Evolutionary conservation across 2,113 vertebrate species (phyloP).

Genomic region (Lophotis ruficrista): DNA sequence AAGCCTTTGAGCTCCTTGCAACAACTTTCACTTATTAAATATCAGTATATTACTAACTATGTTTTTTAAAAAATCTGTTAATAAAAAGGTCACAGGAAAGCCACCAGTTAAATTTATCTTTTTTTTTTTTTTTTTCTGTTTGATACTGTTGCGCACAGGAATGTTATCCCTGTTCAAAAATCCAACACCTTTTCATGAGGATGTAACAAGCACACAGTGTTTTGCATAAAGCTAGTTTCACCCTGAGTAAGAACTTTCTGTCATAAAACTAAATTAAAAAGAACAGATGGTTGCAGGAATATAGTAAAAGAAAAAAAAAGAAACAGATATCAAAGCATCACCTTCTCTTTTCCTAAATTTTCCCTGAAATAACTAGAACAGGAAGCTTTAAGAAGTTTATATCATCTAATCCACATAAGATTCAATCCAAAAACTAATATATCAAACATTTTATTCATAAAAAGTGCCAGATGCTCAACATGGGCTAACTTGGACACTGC

Average conservation of each 20-base stretch:
- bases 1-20: not conserved
- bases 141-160: not conserved
- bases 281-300: conserved; percentile 2
- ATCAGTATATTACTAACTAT: not conserved
- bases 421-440: not conserved
- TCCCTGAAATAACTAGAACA: not conserved
- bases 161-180: not conserved
- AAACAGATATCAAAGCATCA: not conserved
- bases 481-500: not conserved
- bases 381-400: not conserved
- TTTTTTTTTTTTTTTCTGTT: not conserved
- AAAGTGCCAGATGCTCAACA: not conserved
- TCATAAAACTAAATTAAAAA: not conserved
- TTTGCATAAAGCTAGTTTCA: not conserved
- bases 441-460: not conserved
- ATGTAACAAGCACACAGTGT: not conserved
- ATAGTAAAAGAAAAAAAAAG: not conserved
- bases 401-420: not conserved
- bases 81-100: not conserved
- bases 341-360: not conserved
- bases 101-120: not conserved
- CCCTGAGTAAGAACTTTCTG: not conserved
- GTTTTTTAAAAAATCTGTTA: not conserved
- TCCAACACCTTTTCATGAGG: not conserved
- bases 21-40: not conserved